These are phyloP conservation scores for Rhadinocentrus ornatus DNA, from an alignment of 2,797 vertebrate genomes.

Conservation along the genomic window DNA sequence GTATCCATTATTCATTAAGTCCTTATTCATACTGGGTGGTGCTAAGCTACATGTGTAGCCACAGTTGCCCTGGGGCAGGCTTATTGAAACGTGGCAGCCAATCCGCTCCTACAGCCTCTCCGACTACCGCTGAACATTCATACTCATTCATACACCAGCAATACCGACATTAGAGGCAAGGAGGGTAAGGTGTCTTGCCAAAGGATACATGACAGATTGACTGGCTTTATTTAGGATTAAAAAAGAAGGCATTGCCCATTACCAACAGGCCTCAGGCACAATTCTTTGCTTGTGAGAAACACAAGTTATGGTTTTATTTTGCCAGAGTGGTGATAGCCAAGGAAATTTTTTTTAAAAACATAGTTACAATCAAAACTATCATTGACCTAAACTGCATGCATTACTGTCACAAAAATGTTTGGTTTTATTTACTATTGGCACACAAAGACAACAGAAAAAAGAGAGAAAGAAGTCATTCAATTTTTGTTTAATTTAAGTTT, in stretches of 20 bases:
- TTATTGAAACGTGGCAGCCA: too few species aligned
- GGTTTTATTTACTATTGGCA: slow-evolving; percentile 41
- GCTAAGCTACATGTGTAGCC: too few species aligned
- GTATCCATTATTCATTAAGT: too few species aligned
- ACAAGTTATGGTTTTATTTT: slow-evolving; percentile 74
- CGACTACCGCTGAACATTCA: too few species aligned
- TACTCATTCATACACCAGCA: too few species aligned
- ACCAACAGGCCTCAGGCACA: slow-evolving; percentile 67
- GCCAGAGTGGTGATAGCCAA: slow-evolving; percentile 54
- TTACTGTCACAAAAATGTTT: slow-evolving; percentile 32
- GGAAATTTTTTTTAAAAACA: slow-evolving; percentile 57
- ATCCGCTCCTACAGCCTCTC: too few species aligned
- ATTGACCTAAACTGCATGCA: slow-evolving; percentile 37
- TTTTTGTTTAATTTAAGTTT: slow-evolving; percentile 47
- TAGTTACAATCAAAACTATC: slow-evolving; percentile 55
- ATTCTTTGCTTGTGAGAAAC: slow-evolving; percentile 63
- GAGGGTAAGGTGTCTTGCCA: too few species aligned
- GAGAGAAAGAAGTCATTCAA: slow-evolving; percentile 22
- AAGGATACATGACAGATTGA: too few species aligned
- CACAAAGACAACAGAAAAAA: background rate
- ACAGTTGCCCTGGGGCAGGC: too few species aligned
- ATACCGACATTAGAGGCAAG: too few species aligned
- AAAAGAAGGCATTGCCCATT: slow-evolving; percentile 67
- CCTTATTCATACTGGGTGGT: too few species aligned
- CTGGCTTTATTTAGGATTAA: slow-evolving; percentile 74